Percentiles rank a stretch among this genome's conserved stretches.
These are phyloP conservation scores for Drosophila barbarae DNA, from an alignment of 2,888 invertebrate species.

Conservation along the genomic window DNA sequence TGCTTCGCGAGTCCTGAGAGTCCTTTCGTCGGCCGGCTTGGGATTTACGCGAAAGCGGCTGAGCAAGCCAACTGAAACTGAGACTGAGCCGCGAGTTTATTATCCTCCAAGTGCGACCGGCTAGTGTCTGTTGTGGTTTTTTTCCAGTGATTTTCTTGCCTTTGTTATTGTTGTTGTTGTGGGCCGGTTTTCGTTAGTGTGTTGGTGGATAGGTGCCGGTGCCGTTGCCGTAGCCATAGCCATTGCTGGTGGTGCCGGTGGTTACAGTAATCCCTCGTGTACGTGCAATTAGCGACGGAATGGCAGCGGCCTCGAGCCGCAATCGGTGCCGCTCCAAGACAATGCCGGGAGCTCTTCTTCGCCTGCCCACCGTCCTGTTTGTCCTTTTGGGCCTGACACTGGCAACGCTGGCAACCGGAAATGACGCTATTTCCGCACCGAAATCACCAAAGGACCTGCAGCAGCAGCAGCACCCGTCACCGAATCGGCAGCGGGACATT, in stretches of 20 bases:
- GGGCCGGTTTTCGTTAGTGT: slow-evolving; percentile 1
- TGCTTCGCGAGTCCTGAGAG: background rate
- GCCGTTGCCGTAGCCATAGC: background rate
- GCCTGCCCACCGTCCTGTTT: slow-evolving; percentile 12
- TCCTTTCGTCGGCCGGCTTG: slow-evolving; percentile 22
- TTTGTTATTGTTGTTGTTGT: background rate
- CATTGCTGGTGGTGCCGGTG: background rate
- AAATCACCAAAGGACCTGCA: slow-evolving; percentile 14
- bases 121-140: slow-evolving; percentile 12
- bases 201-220: background rate
- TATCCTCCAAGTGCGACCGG: slow-evolving; percentile 6
- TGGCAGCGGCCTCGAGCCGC: slow-evolving; percentile 35
- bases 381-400: slow-evolving; percentile 18
- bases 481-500: slow-evolving; percentile 22
- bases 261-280: slow-evolving; percentile 26
- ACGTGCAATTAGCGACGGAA: slow-evolving; percentile 28
- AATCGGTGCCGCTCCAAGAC: slow-evolving; percentile 28
- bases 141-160: slow-evolving; percentile 20
- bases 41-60: slow-evolving; percentile 21
- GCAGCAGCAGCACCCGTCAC: slow-evolving; percentile 20
- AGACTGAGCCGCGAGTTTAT: slow-evolving; percentile 2
- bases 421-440: slow-evolving; percentile 59
- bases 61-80: background rate
- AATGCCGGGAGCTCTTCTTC: slow-evolving; percentile 28
- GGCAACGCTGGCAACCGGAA: slow-evolving; percentile 45